Percentiles rank a stretch among this genome's conserved stretches.
These are phyloP conservation scores for Scomber colias DNA, from an alignment of 2,113 vertebrate genomes.

Conservation along the genomic window DNA sequence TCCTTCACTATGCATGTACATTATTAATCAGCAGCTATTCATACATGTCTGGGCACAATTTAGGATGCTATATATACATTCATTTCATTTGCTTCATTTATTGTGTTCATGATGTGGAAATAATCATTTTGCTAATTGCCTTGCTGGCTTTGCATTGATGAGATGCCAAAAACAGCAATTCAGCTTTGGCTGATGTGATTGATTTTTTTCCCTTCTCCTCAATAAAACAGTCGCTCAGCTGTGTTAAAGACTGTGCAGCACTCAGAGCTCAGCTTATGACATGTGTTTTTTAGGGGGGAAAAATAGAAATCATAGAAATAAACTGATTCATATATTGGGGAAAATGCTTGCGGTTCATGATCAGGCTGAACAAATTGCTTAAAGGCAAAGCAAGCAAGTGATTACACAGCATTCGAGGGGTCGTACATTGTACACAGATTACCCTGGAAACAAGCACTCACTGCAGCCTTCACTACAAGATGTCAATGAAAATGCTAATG, in stretches of 20 bases:
- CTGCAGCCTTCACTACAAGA: slow-evolving; percentile 29
- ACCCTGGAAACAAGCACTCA: slow-evolving; percentile 33
- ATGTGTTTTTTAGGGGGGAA: slow-evolving; percentile 5
- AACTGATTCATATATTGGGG: slow-evolving; percentile 8
- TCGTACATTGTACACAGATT: slow-evolving; percentile 40
- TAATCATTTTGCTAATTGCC: slow-evolving; percentile 60
- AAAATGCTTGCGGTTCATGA: slow-evolving; percentile 21
- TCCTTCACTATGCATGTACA: neutral
- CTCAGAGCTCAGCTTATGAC: slow-evolving; percentile 31
- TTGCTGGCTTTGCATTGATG: slow-evolving; percentile 58
- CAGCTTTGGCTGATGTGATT: slow-evolving; percentile 48
- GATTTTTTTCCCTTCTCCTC: slow-evolving; percentile 43
- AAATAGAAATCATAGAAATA: slow-evolving; percentile 21
- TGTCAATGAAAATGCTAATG: slow-evolving; percentile 50
- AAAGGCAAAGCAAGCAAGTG: slow-evolving; percentile 27
- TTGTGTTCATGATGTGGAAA: slow-evolving; percentile 33
- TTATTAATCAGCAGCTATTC: slow-evolving; percentile 18
- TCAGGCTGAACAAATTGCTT: slow-evolving; percentile 41
- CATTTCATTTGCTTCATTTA: slow-evolving; percentile 14
- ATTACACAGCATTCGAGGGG: slow-evolving; percentile 44
- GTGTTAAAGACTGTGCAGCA: slow-evolving; percentile 34
- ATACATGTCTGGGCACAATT: neutral
- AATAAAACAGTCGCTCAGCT: slow-evolving; percentile 38
- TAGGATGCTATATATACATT: neutral
- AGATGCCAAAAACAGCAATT: slow-evolving; percentile 49